These are phyloP conservation scores for Gallinago nigripennis DNA, from an alignment of 2,797 vertebrate genomes.

Conservation along the genomic window DNA sequence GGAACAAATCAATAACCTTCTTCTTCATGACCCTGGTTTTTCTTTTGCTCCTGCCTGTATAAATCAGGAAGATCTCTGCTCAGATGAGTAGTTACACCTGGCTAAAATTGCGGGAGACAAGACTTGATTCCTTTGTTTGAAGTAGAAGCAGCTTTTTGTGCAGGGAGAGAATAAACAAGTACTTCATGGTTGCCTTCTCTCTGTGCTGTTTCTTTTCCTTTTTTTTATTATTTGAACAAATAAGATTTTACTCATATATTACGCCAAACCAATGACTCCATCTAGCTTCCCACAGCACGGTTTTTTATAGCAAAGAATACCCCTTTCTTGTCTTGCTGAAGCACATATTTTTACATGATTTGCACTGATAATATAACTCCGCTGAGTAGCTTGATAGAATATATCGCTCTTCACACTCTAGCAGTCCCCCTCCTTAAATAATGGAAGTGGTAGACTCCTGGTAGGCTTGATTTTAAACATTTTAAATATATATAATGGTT, in stretches of 20 bases:
- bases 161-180: neutral
- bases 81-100: conserved; percentile 26
- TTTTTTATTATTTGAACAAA: conserved; percentile 57
- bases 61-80: conserved; percentile 26
- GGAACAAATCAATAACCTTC: conserved; percentile 44
- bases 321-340: conserved; percentile 4
- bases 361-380: conserved; percentile 34
- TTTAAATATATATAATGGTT: conserved; percentile 76
- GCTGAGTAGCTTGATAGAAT: conserved; percentile 27
- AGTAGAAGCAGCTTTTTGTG: conserved; percentile 7
- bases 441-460: conserved; percentile 63
- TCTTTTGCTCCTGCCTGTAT: neutral
- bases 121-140: conserved; percentile 46
- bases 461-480: conserved; percentile 74
- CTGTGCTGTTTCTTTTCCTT: neutral
- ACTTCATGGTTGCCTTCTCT: conserved; percentile 36
- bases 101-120: neutral
- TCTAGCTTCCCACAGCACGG: neutral
- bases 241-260: conserved; percentile 50
- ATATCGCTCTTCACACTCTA: conserved; percentile 67
- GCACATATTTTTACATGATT: conserved; percentile 55
- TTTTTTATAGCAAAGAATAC: conserved; percentile 24
- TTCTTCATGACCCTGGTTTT: conserved; percentile 32
- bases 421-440: conserved; percentile 67
- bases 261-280: conserved; percentile 41